Base-by-base conservation (phyloP, 2,888 invertebrate species). In the Gymnosoma rotundatum region DNA sequence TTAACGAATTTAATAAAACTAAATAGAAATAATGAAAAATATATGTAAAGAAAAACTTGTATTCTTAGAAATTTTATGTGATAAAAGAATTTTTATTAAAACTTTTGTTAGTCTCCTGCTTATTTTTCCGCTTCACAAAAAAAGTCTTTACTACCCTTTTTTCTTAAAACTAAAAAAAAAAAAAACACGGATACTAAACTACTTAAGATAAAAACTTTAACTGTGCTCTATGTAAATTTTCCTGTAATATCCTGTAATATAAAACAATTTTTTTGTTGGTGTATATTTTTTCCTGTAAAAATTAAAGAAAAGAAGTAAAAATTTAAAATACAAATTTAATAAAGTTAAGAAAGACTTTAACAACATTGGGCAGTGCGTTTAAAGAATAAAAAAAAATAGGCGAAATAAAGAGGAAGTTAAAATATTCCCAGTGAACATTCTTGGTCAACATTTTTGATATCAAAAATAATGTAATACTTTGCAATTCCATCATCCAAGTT, bases 201-300 rank as follows among this genome's bases (percentile, higher is more conserved):
- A 60, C 45, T 63, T 12, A 21, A 48, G 14, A 42, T 61, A 56
- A 66, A 60, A 64, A 45, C 50, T 21, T 12, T 16, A 67, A 74
- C 78, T 78, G 73, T 74, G 60, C 73, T 84, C 54, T 74, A 87
- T 90, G 91, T 90, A 91, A 83, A 90, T 89, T 91, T 90, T 86
- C 58, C 88, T 90, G 90, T 90, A 90, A 88, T 91, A 88, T 88
- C 87, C 88, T 88, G 86, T 83, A 79, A 64, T 20, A 83, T 76
- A 85, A 61, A 70, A 42, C 61, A 20, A 78, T n/a, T 18, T 56
- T 50, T 70, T 69, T 21, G 73, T 81, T 81, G 64, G 58, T 80
- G 69, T 74, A 50, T 21, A 75, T 66, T 67, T 48, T 63, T 74
- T 52, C 45, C 69, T 83, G 60, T 76, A 74, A 61, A 61, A 64